Evolutionary conservation across 1,140 invertebrate genomes (phyloP).

Genomic region (Chironomus striatipennis): DNA sequence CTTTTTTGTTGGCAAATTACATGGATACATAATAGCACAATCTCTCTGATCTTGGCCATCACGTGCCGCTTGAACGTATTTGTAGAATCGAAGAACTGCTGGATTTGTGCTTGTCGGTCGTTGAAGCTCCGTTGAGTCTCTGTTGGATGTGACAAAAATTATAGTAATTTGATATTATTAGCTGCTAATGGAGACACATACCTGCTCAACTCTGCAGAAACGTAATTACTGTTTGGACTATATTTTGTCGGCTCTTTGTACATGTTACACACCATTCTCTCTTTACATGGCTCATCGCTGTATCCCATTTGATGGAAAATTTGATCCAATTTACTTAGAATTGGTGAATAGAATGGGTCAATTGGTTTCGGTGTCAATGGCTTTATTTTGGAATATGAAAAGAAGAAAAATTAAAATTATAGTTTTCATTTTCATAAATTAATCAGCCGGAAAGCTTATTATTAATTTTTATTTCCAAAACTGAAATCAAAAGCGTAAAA

Average conservation of each 20-base stretch:
- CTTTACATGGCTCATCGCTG: constrained; percentile 58
- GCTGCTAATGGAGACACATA: constrained; percentile 39
- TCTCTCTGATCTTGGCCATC: constrained; percentile 72
- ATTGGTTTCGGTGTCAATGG: constrained; percentile 39
- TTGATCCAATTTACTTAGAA: constrained; percentile 62
- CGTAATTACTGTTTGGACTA: constrained; percentile 71
- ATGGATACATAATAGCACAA: constrained; percentile 60
- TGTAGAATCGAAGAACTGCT: constrained; percentile 65
- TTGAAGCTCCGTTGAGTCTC: constrained; percentile 59
- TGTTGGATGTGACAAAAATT: constrained; percentile 34
- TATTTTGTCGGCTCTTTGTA: constrained; percentile 69
- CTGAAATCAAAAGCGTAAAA: not conserved
- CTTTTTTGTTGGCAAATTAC: constrained; percentile 48
- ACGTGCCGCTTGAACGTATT: constrained; percentile 68
- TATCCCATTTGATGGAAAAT: constrained; percentile 58
- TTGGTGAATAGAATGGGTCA: constrained; percentile 70
- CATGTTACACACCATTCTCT: constrained; percentile 69
- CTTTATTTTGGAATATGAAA: constrained; percentile 26
- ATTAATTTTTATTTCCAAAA: not conserved
- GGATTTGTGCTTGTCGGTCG: constrained; percentile 53
- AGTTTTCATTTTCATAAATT: not conserved
- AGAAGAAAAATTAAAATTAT: not conserved
- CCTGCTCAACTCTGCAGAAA: constrained; percentile 78
- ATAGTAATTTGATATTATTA: constrained; percentile 11
- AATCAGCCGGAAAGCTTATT: constrained; percentile 5